Base-by-base conservation (phyloP, 2,797 vertebrate genomes). In the Hydrolagus colliei region DNA sequence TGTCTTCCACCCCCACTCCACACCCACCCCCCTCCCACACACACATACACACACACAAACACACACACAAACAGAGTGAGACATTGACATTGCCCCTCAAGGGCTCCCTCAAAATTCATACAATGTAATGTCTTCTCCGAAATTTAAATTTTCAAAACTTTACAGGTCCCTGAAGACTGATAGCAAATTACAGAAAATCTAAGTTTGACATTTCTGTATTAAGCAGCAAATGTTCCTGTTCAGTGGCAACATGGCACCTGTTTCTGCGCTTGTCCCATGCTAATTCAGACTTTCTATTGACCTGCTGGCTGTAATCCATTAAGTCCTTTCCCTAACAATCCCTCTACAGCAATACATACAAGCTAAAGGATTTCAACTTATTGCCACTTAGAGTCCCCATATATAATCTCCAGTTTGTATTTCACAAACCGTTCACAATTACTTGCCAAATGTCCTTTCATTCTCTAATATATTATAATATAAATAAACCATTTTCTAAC, bases 401-500 rank as follows among this genome's bases (percentile, higher is more conserved):
- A 88, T 85, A 65, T 92, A 91, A 91, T 87, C 82, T 85, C 86
- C 89, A 1, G 89, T 91, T 91, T 93, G 91, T 91, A 62, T 76
- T 91, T 92, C 89, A 87, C 88, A 86, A 88, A 87, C 89, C 89
- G 89, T 89, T 91, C 89, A 89, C 88, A 62, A 41, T 71, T 88
- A 90, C 89, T 89, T 90, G 90, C 90, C 91, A 93, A 90, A 92
- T 91, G 92, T 94, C 93, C 92, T 93, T 90, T 92, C 91, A 88
- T 89, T 92, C 90, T 88, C 91, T 92, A 93, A 92, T 82, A 82
- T 82, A 82, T 82, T 82, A 93, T 92, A 91, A 90, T 90, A 90
- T 93, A 93, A 93, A 94, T 93, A 94, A 93, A 91, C 91, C 90
- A 77, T 92, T 90, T 89, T 87, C 74, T 22, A 92, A 91, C 91